Evolutionary conservation across 2,113 vertebrate species (phyloP).

Genomic region (Astatotilapia flaviijosephi): DNA sequence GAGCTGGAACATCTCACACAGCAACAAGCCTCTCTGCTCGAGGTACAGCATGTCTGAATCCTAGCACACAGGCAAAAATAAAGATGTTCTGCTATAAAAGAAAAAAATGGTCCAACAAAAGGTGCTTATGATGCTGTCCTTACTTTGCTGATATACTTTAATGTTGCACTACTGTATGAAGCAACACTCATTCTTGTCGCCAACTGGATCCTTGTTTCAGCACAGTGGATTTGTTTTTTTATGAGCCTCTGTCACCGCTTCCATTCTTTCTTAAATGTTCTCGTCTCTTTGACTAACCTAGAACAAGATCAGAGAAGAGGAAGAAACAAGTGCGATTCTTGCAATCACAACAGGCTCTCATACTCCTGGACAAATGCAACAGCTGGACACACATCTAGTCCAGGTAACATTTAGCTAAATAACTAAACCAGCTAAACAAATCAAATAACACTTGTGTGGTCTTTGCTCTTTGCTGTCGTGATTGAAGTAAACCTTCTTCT

Average conservation of each 20-base stretch:
- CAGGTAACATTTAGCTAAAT: slow-evolving; percentile 2
- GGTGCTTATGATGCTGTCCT: not conserved
- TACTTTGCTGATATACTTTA: not conserved
- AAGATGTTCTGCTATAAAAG: not conserved
- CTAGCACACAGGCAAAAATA: not conserved
- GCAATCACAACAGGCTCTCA: not conserved
- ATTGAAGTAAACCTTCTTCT: not conserved
- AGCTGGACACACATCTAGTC: not conserved
- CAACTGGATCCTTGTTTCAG: not conserved
- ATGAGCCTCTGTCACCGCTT: not conserved
- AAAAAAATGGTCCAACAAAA: not conserved
- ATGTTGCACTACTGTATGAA: not conserved
- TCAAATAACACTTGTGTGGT: not conserved
- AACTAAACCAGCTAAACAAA: not conserved
- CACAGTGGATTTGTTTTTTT: not conserved
- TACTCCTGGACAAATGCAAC: not conserved
- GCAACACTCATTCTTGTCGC: not conserved
- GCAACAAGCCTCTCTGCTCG: slow-evolving; percentile 72
- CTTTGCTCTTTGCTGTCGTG: not conserved
- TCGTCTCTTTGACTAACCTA: not conserved
- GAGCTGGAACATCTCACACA: slow-evolving; percentile 77
- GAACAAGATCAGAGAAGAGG: not conserved
- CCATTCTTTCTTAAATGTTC: not conserved
- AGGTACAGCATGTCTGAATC: slow-evolving; percentile 65
- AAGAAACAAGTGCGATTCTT: not conserved